Evolutionary conservation across 2,888 invertebrate species (phyloP).

Genomic region (Pollenia griseotomentosa): DNA sequence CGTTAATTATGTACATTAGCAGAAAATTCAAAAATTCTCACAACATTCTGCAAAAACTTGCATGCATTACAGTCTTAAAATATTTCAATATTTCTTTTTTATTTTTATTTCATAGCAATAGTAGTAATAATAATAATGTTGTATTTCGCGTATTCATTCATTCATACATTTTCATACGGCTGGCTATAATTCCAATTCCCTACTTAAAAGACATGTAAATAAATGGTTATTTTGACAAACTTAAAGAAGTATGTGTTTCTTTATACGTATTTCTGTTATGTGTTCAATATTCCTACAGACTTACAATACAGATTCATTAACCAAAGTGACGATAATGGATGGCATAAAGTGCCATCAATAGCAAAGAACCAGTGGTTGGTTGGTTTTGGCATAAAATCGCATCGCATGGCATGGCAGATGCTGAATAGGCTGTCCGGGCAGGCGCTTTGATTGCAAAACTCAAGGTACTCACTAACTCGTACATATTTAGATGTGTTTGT

Average conservation of each 20-base stretch:
- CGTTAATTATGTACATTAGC: background rate
- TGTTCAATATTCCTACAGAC: constrained; percentile 22
- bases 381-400: constrained; percentile 15
- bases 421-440: constrained; percentile 40
- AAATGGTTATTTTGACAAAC: constrained; percentile 64
- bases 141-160: constrained; percentile 7
- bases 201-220: constrained; percentile 54
- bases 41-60: constrained; percentile 14
- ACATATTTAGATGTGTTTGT: too few species aligned
- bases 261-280: background rate
- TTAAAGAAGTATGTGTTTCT: background rate
- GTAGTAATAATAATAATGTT: constrained; percentile 4
- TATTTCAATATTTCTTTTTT: constrained; percentile 1
- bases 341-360: constrained; percentile 64
- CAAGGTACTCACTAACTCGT: constrained; percentile 36
- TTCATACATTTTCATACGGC: background rate
- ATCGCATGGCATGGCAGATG: constrained; percentile 31
- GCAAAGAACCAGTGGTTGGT: background rate
- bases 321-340: constrained; percentile 71
- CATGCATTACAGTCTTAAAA: constrained; percentile 20
- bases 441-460: constrained; percentile 65
- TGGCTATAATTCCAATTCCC: constrained; percentile 49
- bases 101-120: background rate
- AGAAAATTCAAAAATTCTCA: constrained; percentile 41
- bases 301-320: constrained; percentile 64